Evolutionary conservation across 2,888 invertebrate genomes (phyloP).

Genomic region (Linyphia triangularis): DNA sequence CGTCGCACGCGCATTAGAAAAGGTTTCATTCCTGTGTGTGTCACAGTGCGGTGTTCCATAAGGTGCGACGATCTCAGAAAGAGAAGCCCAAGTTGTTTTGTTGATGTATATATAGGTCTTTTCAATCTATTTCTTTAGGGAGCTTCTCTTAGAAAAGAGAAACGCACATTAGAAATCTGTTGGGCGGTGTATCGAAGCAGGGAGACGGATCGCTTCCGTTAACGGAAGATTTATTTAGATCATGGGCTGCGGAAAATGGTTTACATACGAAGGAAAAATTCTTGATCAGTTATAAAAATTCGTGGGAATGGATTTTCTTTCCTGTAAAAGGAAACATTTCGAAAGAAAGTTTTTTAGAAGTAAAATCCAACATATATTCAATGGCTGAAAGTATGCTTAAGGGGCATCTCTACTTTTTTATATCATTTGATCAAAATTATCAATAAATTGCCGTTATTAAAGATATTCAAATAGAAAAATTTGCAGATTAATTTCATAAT

Average conservation of each 20-base stretch:
- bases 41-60: background rate
- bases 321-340: background rate
- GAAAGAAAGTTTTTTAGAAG: background rate
- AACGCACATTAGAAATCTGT: background rate
- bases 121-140: background rate
- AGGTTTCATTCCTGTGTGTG: background rate
- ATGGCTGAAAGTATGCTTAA: too few relatives aligned
- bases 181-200: background rate
- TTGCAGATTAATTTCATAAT: too few relatives aligned
- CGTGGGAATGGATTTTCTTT: background rate
- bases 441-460: too few relatives aligned
- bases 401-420: too few relatives aligned
- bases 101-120: background rate
- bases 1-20: background rate
- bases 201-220: background rate
- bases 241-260: background rate
- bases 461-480: too few relatives aligned
- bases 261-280: background rate
- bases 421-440: too few relatives aligned
- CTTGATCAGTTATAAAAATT: background rate
- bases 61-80: slow-evolving; percentile 50
- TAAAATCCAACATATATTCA: too few relatives aligned
- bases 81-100: background rate
- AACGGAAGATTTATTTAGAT: background rate
- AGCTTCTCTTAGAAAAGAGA: background rate